phyloP scores from a whole-genome alignment of 1,140 invertebrate genomes.

The Drosophila ogumai region DNA sequence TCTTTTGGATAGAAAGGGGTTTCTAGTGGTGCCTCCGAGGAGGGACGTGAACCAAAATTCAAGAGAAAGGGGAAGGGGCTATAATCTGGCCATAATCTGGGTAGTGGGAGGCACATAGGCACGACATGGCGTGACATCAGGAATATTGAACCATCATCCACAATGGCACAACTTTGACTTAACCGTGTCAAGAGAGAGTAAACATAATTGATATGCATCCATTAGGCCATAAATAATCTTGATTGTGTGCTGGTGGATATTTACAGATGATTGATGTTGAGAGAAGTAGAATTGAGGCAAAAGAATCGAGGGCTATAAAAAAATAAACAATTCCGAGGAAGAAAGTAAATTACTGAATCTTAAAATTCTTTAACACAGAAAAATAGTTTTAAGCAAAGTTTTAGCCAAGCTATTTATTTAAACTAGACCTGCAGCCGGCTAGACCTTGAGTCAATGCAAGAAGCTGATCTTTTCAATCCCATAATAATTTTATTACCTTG shows the following conservation, averaged over 20 bases:
- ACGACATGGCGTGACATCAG: conserved; percentile 48
- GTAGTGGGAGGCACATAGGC: conserved; percentile 6
- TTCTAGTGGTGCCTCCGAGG: conserved; percentile 31
- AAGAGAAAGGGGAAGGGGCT: conserved; percentile 9
- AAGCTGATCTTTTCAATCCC: not conserved
- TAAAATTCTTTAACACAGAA: not conserved
- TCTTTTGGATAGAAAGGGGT: conserved; percentile 65
- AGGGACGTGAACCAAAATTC: conserved; percentile 2
- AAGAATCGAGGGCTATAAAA: not conserved
- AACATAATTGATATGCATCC: conserved; percentile 52
- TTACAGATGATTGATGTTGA: conserved; percentile 6
- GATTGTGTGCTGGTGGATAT: conserved; percentile 25
- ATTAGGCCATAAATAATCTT: conserved; percentile 43
- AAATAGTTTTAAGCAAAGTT: not conserved
- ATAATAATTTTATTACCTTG: no score
- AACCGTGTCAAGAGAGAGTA: conserved; percentile 52
- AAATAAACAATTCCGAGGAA: not conserved
- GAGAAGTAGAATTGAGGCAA: not conserved
- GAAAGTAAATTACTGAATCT: not conserved
- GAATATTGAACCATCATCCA: conserved; percentile 40
- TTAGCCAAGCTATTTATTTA: not conserved
- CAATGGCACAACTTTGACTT: conserved; percentile 29
- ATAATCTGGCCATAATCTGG: conserved; percentile 8
- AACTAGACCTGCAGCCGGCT: no score
- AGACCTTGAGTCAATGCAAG: not conserved